Conservation (phyloP, 2,113 vertebrate species). For the Anarrhichthys ocellatus region DNA sequence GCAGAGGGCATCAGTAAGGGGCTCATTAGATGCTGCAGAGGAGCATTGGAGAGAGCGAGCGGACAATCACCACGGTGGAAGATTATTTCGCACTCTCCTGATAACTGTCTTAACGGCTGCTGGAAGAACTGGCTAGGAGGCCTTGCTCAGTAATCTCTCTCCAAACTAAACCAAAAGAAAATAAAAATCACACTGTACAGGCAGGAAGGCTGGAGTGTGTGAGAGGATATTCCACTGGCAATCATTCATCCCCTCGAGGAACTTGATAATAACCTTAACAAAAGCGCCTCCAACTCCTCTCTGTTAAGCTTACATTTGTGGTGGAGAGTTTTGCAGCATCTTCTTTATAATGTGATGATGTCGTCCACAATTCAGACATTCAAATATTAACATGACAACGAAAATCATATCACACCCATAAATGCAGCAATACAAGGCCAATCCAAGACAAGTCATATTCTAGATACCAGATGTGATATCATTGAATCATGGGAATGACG, state of each 20-base stretch:
- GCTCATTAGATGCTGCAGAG: constrained; percentile 70
- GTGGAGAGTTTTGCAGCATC: not conserved
- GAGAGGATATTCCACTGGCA: constrained; percentile 12
- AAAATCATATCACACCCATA: not conserved
- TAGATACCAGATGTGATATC: not conserved
- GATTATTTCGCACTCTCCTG: constrained; percentile 79
- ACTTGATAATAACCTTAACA: not conserved
- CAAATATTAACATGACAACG: not conserved
- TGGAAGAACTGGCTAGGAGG: constrained; percentile 57
- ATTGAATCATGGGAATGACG: too few species aligned
- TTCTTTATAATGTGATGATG: not conserved
- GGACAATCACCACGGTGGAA: constrained; percentile 66
- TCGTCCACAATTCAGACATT: not conserved
- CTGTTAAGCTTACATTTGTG: not conserved
- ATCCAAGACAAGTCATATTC: not conserved
- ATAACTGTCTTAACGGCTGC: constrained; percentile 64
- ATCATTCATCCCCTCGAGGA: not conserved
- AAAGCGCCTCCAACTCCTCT: not conserved
- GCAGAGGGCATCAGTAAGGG: constrained; percentile 54
- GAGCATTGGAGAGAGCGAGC: constrained; percentile 61
- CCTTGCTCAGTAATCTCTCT: constrained; percentile 55
- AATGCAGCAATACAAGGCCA: not conserved
- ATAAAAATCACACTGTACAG: not conserved
- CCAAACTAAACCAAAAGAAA: constrained; percentile 30
- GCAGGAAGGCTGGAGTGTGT: not conserved